A percentile compares a stretch with the other conserved stretches of the same genome.
Conservation (phyloP, 35 echinoderm and acorn worm species). For the Stichopus chloronotus region DNA sequence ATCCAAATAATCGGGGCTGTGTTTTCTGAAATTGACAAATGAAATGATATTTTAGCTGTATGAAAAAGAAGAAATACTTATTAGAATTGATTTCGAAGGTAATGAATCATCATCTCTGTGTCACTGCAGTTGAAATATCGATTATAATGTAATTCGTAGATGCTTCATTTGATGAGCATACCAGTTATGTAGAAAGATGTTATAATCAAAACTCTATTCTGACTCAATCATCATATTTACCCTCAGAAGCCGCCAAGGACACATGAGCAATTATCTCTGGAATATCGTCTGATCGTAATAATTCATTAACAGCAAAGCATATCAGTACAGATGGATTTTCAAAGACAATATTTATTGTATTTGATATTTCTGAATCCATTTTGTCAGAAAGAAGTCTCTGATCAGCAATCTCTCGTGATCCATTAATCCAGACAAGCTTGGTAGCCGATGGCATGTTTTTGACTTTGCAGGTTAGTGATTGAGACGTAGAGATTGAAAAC, state of each 20-base stretch:
- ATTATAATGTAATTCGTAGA: too few species aligned
- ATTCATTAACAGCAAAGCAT: background rate
- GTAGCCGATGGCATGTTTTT: background rate
- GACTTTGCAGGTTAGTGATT: background rate
- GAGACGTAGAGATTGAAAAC: background rate
- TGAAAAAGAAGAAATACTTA: too few species aligned
- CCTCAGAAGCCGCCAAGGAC: background rate
- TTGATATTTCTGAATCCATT: background rate
- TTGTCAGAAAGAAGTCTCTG: background rate
- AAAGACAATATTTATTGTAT: background rate
- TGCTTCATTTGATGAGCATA: too few species aligned
- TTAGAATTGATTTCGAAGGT: too few species aligned
- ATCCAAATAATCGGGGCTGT: too few species aligned
- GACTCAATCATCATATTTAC: too few species aligned
- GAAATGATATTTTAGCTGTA: too few species aligned
- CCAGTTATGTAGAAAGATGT: too few species aligned
- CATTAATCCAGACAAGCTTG: background rate
- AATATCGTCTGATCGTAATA: background rate
- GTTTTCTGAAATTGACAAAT: too few species aligned
- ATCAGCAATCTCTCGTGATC: background rate
- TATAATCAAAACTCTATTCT: too few species aligned
- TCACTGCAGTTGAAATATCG: too few species aligned
- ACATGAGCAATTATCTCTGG: background rate
- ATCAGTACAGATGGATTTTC: background rate
- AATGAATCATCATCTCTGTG: too few species aligned